phyloP scores from a whole-genome alignment of 1,140 invertebrate species.

The Diplogasteroides magnus region DNA sequence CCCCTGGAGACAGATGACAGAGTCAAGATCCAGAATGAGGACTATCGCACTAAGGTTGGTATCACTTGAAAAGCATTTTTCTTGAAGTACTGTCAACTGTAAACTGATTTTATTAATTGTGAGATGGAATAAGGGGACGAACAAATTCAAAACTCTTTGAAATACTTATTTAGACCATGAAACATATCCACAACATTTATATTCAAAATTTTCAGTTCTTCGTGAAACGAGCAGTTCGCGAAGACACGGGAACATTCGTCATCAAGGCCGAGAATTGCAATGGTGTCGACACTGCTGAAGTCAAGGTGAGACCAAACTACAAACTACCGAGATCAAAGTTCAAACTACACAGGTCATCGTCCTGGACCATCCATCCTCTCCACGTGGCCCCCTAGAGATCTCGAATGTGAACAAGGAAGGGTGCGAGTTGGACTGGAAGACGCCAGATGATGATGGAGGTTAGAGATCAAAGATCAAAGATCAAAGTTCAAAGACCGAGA shows the following conservation, averaged over 20 bases:
- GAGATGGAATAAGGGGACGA: too few relatives aligned
- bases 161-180: not conserved
- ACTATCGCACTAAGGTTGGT: conserved; percentile 69
- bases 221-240: conserved; percentile 78
- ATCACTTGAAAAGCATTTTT: not conserved
- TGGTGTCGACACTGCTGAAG: conserved; percentile 77
- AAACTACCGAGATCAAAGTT: not conserved
- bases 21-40: conserved; percentile 75
- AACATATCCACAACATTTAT: too few relatives aligned
- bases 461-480: not conserved
- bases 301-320: conserved; percentile 62
- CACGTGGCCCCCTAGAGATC: conserved; percentile 59
- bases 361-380: conserved; percentile 63
- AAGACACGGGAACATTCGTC: conserved; percentile 81
- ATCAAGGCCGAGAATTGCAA: conserved; percentile 84
- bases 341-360: conserved; percentile 65
- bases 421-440: conserved; percentile 60
- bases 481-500: not conserved
- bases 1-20: conserved; percentile 73
- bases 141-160: too few relatives aligned
- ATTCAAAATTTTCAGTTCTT: conserved; percentile 70
- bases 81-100: too few relatives aligned
- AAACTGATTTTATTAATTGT: too few relatives aligned
- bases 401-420: conserved; percentile 59
- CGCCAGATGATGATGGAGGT: conserved; percentile 58